Evolutionary conservation across 2,888 invertebrate species (phyloP), one percentile per base, ranked within the genome.

Genomic region (Leptinotarsa haldemani): DNA sequence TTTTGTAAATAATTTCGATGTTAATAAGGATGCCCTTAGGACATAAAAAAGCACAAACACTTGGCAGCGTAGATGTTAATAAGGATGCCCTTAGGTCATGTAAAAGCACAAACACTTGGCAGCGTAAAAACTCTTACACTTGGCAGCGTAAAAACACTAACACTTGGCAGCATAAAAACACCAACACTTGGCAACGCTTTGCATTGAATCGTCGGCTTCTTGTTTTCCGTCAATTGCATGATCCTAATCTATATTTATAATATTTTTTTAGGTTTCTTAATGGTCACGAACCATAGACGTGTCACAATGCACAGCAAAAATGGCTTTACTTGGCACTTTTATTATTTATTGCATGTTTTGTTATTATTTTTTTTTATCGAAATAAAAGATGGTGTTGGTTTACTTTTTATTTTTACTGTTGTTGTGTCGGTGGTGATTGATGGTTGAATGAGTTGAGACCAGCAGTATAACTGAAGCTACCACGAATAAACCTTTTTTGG

Each of bases 381-480:
- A 77, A 76, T 71, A 78, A 77, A 76, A 52, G 71, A 56, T 78
- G 71, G 70, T 76, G 75, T 25, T 78, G 78, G 73, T 61, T 77
- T 73, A 73, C 73, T 74, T 78, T 76, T 76, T 74, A 73, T 71
- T 78, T 76, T 74, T 56, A 56, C 16, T 56, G 56, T 56, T n/a
- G 13, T 16, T 40, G 40, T 40, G 40, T 40, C 40, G 40, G 40
- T 40, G 9, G 40, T 40, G 12, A 40, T 40, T 40, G 9, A 40
- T 12, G 9, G 40, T 40, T 40, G 40, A 40, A 40, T 40, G 40
- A 3, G 40, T 40, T 40, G 40, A 40, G 40, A 40, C 40, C 40
- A 9, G 40, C 40, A 40, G 9, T 9, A 40, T 12, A 9, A 40
- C 3, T 40, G 40, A 40, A 40, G 40, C 40, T 40, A 40, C 9